Conservation (phyloP, 2,797 vertebrate genomes). For the Labeo calbasu region DNA sequence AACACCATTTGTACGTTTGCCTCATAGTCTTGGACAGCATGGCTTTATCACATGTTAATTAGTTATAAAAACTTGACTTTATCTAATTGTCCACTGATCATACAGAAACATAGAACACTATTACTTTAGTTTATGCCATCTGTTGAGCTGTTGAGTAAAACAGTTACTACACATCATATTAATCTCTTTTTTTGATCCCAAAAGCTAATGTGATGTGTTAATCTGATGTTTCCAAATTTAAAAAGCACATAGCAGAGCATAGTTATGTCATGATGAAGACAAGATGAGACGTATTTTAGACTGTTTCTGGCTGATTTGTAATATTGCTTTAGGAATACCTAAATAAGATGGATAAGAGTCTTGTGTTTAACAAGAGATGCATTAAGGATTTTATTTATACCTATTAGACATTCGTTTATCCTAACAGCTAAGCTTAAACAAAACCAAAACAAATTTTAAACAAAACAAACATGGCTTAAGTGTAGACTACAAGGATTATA, state of each 20-base stretch:
- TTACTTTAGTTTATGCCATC: not conserved
- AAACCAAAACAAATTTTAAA: constrained; percentile 11
- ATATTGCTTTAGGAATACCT: constrained; percentile 14
- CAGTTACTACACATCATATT: not conserved
- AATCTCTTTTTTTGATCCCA: not conserved
- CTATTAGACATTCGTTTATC: not conserved
- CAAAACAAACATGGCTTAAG: constrained; percentile 14
- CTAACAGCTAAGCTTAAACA: constrained; percentile 15
- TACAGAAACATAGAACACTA: not conserved
- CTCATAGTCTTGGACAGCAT: not conserved
- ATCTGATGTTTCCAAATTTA: not conserved
- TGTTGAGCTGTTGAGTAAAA: not conserved
- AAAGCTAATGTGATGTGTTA: not conserved
- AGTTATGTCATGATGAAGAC: not conserved
- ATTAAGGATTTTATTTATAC: not conserved
- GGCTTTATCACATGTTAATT: constrained; percentile 1
- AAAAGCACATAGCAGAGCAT: not conserved
- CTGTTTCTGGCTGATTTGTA: constrained; percentile 11
- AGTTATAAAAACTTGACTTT: constrained; percentile 27
- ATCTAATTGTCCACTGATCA: constrained; percentile 24
- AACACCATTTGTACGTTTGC: constrained; percentile 15
- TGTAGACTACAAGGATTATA: constrained; percentile 12
- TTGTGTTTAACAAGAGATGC: not conserved
- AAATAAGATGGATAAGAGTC: constrained; percentile 10
- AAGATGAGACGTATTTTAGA: constrained; percentile 8